These are phyloP conservation scores for Triplophysa siluroides DNA, from an alignment of 2,113 vertebrate species.

Conservation along the genomic window DNA sequence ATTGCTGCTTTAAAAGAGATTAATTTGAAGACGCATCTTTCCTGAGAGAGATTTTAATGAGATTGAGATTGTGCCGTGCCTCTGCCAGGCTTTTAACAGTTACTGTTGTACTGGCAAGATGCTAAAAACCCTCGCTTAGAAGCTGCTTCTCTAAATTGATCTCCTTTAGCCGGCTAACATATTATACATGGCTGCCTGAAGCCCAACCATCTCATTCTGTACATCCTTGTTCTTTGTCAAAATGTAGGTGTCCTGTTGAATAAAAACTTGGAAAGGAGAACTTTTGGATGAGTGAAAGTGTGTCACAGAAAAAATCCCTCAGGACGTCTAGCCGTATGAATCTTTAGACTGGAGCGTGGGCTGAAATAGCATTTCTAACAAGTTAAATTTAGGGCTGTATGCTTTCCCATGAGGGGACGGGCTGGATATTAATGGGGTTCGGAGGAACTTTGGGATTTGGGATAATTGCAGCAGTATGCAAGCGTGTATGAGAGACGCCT, in stretches of 20 bases:
- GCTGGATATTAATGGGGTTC: slow-evolving; percentile 54
- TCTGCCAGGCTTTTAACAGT: not conserved
- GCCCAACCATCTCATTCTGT: too few species aligned
- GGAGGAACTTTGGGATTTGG: slow-evolving; percentile 55
- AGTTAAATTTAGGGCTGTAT: not conserved
- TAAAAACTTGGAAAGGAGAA: not conserved
- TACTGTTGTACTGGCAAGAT: not conserved
- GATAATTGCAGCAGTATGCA: slow-evolving; percentile 46
- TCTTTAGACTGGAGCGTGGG: not conserved
- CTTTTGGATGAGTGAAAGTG: not conserved
- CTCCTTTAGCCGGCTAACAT: too few species aligned
- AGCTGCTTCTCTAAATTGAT: too few species aligned
- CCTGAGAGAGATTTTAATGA: not conserved
- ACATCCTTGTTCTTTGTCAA: too few species aligned
- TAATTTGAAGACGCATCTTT: not conserved
- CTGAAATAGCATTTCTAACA: slow-evolving; percentile 22
- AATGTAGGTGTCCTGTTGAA: too few species aligned
- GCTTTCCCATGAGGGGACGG: not conserved
- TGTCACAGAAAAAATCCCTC: not conserved
- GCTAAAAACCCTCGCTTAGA: not conserved
- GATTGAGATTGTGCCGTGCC: not conserved
- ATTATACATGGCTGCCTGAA: too few species aligned
- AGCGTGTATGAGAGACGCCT: slow-evolving; percentile 24
- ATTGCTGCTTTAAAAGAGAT: not conserved
- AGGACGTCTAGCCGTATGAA: not conserved